Conservation (phyloP, 2,113 vertebrate species). For the Tenebrosternarchus preto region DNA sequence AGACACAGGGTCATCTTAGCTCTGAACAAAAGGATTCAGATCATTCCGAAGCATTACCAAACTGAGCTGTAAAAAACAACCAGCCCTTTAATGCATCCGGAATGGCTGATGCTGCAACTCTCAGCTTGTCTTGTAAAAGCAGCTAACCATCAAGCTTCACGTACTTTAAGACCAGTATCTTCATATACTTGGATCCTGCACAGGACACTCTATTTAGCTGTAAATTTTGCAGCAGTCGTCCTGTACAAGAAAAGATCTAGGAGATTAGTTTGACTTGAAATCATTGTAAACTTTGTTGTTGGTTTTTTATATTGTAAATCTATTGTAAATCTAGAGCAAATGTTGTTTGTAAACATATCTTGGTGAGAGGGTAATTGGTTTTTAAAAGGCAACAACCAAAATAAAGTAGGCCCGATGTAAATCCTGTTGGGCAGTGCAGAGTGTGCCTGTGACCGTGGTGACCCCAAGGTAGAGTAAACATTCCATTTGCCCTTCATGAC, state of each 20-base stretch:
- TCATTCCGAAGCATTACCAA: conserved; percentile 37
- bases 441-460: conserved; percentile 59
- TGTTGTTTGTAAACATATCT: conserved; percentile 36
- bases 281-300: conserved; percentile 8
- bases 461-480: conserved; percentile 74
- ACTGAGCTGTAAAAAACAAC: not conserved
- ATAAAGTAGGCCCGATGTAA: conserved; percentile 64
- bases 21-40: conserved; percentile 43
- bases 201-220: not conserved
- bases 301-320: not conserved
- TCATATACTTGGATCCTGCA: not conserved
- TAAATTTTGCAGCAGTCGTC: not conserved
- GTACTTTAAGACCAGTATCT: not conserved
- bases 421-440: conserved; percentile 63
- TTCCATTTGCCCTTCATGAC: conserved; percentile 76
- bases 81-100: not conserved
- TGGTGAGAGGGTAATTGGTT: conserved; percentile 52
- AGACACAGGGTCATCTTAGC: conserved; percentile 61
- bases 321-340: conserved; percentile 23
- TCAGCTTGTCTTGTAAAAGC: not conserved
- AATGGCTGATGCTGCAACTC: conserved; percentile 6
- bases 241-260: not conserved
- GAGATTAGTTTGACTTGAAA: not conserved
- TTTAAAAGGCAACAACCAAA: conserved; percentile 60
- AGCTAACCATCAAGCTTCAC: not conserved